Conservation (phyloP, 1,140 invertebrate genomes). For the Nilaparvata lugens region DNA sequence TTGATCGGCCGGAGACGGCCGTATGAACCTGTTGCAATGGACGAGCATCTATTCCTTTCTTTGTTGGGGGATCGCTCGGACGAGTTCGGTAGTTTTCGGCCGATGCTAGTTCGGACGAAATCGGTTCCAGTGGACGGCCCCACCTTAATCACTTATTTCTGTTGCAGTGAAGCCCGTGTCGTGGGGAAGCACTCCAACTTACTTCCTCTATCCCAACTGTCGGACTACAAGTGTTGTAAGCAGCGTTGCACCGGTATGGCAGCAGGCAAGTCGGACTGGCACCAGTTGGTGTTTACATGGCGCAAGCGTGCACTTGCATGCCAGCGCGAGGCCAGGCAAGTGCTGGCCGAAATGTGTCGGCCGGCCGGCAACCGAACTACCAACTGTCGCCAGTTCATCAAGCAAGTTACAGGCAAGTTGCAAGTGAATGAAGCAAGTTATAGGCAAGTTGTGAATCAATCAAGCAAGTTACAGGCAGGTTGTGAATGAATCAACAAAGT, state of each 20-base stretch:
- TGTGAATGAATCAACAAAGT: too few relatives aligned
- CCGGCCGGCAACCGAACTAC: conserved; percentile 12
- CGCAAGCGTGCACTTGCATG: background rate
- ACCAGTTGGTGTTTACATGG: background rate
- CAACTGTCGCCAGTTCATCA: conserved; percentile 18
- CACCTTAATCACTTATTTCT: too few relatives aligned
- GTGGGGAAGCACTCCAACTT: background rate
- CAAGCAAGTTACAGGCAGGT: background rate
- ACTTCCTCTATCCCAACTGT: background rate
- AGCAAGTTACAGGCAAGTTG: background rate
- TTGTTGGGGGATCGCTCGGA: too few relatives aligned
- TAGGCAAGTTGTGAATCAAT: too few relatives aligned
- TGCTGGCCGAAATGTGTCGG: conserved; percentile 22
- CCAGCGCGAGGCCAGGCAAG: conserved; percentile 16
- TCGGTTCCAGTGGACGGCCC: too few relatives aligned
- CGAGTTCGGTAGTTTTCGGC: too few relatives aligned
- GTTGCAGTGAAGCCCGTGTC: background rate
- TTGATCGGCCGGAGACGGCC: too few relatives aligned
- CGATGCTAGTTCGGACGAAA: too few relatives aligned
- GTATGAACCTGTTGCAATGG: too few relatives aligned
- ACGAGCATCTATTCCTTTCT: too few relatives aligned
- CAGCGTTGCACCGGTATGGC: background rate
- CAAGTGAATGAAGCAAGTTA: too few relatives aligned
- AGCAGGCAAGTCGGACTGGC: background rate
- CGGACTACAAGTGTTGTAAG: background rate